Evolutionary conservation across 2,797 vertebrate genomes (phyloP).

Genomic region (Tragelaphus eurycerus): DNA sequence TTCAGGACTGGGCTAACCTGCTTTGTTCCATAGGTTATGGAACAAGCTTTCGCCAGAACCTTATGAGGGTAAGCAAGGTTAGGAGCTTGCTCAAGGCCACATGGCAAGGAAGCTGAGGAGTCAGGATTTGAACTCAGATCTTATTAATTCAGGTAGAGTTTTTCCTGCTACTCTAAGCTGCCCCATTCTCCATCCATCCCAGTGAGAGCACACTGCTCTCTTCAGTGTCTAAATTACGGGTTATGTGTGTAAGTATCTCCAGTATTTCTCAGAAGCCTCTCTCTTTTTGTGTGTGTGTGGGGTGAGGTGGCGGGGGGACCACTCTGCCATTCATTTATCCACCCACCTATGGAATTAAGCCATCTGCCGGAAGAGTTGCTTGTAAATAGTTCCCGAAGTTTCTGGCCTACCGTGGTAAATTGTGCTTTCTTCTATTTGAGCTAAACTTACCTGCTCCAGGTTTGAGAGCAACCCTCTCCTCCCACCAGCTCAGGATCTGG

Average conservation of each 20-base stretch:
- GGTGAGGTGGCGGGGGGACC: rapidly evolving
- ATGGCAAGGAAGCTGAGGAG: not conserved
- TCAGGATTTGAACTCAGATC: not conserved
- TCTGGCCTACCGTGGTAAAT: not conserved
- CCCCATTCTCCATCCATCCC: not conserved
- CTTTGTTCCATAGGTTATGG: not conserved
- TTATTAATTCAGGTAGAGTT: not conserved
- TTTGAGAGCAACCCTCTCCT: not conserved
- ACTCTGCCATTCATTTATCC: not conserved
- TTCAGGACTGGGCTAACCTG: not conserved
- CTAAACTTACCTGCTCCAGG: not conserved
- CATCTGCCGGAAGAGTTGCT: not conserved
- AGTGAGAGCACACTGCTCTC: not conserved
- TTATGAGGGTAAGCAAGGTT: not conserved
- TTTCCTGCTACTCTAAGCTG: not conserved
- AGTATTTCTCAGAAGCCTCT: not conserved
- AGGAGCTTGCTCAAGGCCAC: not conserved
- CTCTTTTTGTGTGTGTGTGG: not conserved
- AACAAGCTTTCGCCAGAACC: not conserved
- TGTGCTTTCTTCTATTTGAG: not conserved
- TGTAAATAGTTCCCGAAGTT: not conserved
- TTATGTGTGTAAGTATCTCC: not conserved
- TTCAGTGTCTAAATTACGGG: not conserved
- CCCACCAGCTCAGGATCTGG: not conserved
- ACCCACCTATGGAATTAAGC: not conserved